Conservation (phyloP, 23 tunicate genomes). For the Diplosoma virens region DNA sequence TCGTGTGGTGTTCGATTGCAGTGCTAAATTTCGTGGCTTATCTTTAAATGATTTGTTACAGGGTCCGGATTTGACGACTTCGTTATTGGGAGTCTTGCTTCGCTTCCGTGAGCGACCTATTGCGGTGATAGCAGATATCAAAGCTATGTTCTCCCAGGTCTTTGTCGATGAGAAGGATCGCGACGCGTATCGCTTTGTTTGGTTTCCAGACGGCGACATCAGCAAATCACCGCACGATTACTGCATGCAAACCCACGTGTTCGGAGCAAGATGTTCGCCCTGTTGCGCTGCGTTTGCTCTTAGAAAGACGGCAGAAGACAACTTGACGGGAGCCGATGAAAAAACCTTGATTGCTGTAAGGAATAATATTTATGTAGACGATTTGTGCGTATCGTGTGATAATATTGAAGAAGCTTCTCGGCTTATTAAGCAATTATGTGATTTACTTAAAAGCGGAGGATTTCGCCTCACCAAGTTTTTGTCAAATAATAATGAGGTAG, state of each 20-base stretch:
- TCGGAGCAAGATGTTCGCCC: slow-evolving; percentile 10
- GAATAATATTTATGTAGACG: slow-evolving; percentile 7
- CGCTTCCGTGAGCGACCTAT: not conserved
- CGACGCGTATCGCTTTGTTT: not conserved
- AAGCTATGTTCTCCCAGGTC: slow-evolving; percentile 1
- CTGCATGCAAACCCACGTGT: slow-evolving; percentile 15
- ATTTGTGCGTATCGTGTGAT: not conserved
- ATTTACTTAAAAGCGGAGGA: not conserved
- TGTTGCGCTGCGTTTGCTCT: slow-evolving; percentile 13
- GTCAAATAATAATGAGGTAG: not conserved
- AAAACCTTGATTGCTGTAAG: not conserved
- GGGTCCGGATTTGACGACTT: not conserved
- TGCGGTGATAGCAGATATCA: not conserved
- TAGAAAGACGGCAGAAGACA: not conserved
- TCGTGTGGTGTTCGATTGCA: slow-evolving; percentile 13
- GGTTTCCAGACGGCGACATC: not conserved
- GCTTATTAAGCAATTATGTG: not conserved
- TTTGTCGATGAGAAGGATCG: not conserved
- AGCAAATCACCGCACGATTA: not conserved
- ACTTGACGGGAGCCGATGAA: not conserved
- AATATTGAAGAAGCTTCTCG: not conserved
- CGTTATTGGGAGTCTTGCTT: not conserved
- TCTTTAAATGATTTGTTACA: not conserved
- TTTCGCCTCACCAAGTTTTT: not conserved
- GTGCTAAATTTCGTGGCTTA: not conserved